phyloP scores from a whole-genome alignment of 35 echinoderm and acorn worm genomes.

The Patiria miniata region DNA sequence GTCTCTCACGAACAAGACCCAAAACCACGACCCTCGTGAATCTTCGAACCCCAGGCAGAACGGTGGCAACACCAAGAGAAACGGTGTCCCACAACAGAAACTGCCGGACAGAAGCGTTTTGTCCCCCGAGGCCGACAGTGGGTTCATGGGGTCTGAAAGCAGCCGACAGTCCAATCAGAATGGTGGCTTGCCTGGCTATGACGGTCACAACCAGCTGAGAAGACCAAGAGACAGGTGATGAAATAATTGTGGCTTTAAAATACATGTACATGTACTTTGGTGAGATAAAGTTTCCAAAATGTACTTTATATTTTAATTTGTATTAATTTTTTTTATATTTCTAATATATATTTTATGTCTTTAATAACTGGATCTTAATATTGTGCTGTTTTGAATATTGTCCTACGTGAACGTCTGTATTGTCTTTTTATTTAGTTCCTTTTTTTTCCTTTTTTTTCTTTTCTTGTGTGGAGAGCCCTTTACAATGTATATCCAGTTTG shows the following conservation, averaged over 20 bases:
- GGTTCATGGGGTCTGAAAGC: slow-evolving; percentile 81
- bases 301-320: no score
- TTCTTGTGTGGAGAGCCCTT: no score
- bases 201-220: slow-evolving; percentile 22
- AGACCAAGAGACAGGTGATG: not conserved
- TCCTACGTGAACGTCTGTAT: no score
- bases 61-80: not conserved
- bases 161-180: slow-evolving; percentile 68
- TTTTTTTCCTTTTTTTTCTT: no score
- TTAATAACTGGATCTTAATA: no score
- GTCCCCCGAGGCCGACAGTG: slow-evolving; percentile 65
- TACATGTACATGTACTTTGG: not conserved
- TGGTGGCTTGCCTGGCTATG: slow-evolving; percentile 31
- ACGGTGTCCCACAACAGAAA: not conserved
- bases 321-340: no score
- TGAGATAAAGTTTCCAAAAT: not conserved
- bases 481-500: no score
- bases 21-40: not conserved
- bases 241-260: not conserved
- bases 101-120: slow-evolving; percentile 6
- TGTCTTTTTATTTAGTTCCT: no score
- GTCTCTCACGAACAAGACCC: not conserved
- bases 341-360: no score
- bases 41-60: not conserved
- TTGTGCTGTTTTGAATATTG: no score